A percentile compares a stretch with the other conserved stretches of the same genome.
phyloP scores from a whole-genome alignment of 1,140 invertebrate genomes.

The Panonychus citri region DNA sequence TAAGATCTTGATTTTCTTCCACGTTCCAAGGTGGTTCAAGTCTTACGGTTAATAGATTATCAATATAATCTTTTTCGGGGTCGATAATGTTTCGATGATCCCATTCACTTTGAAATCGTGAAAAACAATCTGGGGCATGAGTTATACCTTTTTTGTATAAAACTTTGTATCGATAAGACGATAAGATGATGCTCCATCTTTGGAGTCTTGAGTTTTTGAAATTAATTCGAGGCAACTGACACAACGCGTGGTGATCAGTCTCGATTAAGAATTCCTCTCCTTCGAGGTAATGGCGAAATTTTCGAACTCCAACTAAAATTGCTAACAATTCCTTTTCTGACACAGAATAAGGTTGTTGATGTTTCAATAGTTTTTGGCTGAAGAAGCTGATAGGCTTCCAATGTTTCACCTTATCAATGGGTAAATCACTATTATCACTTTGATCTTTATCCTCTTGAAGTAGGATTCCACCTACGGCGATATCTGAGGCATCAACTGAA shows the following conservation, averaged over 20 bases:
- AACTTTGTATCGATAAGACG: not conserved
- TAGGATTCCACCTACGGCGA: no score
- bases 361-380: not conserved
- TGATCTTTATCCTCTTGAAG: no score
- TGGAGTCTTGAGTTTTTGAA: not conserved
- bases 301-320: slow-evolving; percentile 27
- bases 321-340: slow-evolving; percentile 31
- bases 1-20: not conserved
- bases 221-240: not conserved
- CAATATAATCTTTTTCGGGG: no score
- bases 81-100: not conserved
- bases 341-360: slow-evolving; percentile 22
- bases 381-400: slow-evolving; percentile 22
- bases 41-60: not conserved
- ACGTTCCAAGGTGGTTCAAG: not conserved
- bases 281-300: slow-evolving; percentile 29
- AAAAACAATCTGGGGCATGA: not conserved
- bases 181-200: not conserved
- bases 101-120: not conserved
- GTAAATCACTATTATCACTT: slow-evolving; percentile 21
- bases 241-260: slow-evolving; percentile 4
- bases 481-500: no score
- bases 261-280: slow-evolving; percentile 14
- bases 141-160: not conserved
- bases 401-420: slow-evolving; percentile 21